Conservation (phyloP, 2,113 vertebrate genomes). For the Setophaga petechia region DNA sequence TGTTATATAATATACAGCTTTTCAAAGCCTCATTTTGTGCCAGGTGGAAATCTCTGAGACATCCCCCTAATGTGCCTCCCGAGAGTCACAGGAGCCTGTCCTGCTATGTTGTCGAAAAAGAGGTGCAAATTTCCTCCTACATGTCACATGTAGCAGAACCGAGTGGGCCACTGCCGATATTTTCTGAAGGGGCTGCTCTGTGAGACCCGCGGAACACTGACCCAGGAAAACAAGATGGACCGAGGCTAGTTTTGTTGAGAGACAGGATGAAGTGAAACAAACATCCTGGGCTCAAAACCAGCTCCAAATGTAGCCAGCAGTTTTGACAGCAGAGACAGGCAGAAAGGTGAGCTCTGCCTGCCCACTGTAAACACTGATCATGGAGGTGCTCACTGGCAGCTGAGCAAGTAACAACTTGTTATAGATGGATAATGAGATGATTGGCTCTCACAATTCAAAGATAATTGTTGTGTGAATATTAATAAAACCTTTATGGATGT, state of each 20-base stretch:
- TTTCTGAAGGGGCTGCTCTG: background rate
- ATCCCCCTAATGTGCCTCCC: background rate
- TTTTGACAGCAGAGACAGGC: background rate
- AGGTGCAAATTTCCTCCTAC: background rate
- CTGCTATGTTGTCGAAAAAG: background rate
- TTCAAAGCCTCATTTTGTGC: background rate
- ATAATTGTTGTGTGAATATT: too few species aligned
- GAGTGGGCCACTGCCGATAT: accelerated
- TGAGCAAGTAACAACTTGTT: background rate
- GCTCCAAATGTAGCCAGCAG: background rate
- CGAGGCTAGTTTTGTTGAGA: background rate
- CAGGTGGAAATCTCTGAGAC: background rate
- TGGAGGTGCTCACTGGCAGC: background rate
- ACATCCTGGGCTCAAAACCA: background rate
- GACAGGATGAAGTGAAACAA: background rate
- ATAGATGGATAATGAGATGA: too few species aligned
- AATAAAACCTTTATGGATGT: too few species aligned
- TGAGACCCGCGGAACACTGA: background rate
- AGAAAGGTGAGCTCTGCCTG: accelerated
- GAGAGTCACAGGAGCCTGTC: background rate
- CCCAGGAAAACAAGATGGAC: background rate
- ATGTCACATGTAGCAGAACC: accelerated
- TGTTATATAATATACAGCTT: background rate
- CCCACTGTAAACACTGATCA: accelerated
- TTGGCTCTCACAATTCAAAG: too few species aligned